Evolutionary conservation across 2,888 invertebrate species (phyloP).

Genomic region (Dyspetes luteomarginatus): DNA sequence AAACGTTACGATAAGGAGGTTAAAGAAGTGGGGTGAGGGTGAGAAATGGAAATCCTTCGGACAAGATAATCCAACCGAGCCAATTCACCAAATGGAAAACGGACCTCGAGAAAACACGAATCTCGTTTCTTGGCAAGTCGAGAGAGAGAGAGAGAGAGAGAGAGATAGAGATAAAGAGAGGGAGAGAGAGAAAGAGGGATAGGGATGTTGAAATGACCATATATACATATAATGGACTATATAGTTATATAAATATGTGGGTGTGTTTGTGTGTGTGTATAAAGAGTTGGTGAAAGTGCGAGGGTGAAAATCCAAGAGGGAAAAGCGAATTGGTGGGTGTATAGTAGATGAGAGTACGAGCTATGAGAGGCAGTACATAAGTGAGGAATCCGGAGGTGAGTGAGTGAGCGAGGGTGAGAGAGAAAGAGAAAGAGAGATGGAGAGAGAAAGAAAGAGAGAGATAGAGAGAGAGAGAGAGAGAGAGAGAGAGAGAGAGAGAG

Average conservation of each 20-base stretch:
- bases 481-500: constrained; percentile 62
- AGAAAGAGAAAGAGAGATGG: constrained; percentile 15
- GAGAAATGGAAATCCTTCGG: constrained; percentile 57
- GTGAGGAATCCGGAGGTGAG: constrained; percentile 53
- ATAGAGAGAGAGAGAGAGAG: constrained; percentile 26
- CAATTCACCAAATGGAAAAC: constrained; percentile 65
- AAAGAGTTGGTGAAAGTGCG: constrained; percentile 40
- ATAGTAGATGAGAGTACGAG: constrained; percentile 20
- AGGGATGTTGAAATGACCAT: constrained; percentile 34
- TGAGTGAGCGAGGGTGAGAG: constrained; percentile 60
- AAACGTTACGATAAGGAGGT: constrained; percentile 42
- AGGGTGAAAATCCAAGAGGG: constrained; percentile 45
- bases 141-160: not conserved
- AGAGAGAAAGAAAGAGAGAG: constrained; percentile 53
- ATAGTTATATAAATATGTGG: constrained; percentile 4
- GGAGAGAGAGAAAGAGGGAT: not conserved
- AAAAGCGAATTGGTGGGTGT: constrained; percentile 42
- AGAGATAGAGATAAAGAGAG: not conserved
- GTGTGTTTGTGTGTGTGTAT: constrained; percentile 16
- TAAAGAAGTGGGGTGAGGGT: not conserved
- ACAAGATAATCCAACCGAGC: constrained; percentile 64
- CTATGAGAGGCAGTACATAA: constrained; percentile 27
- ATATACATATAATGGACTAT: constrained; percentile 4
- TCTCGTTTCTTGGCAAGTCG: constrained; percentile 16
- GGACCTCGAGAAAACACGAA: constrained; percentile 56